Evolutionary conservation across 2,113 vertebrate genomes (phyloP), one percentile per base, ranked within the genome.

Genomic region (Ailuropoda melanoleuca): DNA sequence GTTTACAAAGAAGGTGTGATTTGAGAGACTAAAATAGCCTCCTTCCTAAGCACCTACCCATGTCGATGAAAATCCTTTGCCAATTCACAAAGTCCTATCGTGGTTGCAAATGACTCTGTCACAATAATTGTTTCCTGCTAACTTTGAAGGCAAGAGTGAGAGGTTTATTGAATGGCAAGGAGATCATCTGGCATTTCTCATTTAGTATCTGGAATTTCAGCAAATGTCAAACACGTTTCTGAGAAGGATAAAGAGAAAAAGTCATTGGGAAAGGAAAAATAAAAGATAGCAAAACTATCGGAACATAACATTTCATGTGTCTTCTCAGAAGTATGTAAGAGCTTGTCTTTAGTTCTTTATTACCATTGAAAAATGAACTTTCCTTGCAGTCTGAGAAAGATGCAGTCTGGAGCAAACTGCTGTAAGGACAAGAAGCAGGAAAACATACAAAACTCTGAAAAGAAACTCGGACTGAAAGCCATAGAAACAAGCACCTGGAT

Each of bases 121-220:
- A 98, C 88, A 97, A 97, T 98, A 98, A 98, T 98, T 98, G 97
- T 98, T 98, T 98, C 85, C 3, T 98, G 98, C 98, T 98, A 99
- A 96, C 97, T 98, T 98, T 98, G 97, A 97, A 98, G 93, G 97
- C 58, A 97, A 96, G 14, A 58, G 95, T 96, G 98, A 98, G 98
- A 98, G 98, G 96, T 96, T 96, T 97, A 97, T 89, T 97, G 97
- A 95, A 97, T 98, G 97, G 97, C 97, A 98, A 97, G 96, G 98
- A 97, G 96, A 98, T 95, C 53, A 97, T 81, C 97, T 98, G 98
- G 98, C 97, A 98, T 98, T 99, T 98, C 97, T 98, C 97, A 94
- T 98, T 82, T 31, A 13, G 88, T 95, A 96, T 96, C 98, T 98
- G 77, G 93, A 98, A 97, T 97, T 97, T 97, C 95, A 98, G 97